Conservation (phyloP, 2,797 vertebrate genomes). For the Megalops cyprinoides region DNA sequence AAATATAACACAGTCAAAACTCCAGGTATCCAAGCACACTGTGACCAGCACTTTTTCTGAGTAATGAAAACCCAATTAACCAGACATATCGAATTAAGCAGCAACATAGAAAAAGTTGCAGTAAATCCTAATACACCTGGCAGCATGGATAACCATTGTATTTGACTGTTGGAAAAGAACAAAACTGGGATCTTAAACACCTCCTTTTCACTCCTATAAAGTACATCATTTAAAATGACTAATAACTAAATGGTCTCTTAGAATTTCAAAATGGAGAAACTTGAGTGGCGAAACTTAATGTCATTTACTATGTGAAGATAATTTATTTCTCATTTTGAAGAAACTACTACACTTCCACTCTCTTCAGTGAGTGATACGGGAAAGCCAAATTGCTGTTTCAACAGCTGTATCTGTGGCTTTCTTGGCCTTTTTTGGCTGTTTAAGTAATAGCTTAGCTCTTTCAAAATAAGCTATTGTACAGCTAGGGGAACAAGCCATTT, state of each 20-base stretch:
- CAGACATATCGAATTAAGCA: background rate
- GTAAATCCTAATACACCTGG: conserved; percentile 10
- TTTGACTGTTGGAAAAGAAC: conserved; percentile 25
- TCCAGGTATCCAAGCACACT: conserved; percentile 30
- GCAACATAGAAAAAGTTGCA: background rate
- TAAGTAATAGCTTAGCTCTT: background rate
- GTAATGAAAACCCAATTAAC: background rate
- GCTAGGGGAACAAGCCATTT: background rate
- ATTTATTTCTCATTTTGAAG: background rate
- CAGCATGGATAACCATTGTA: conserved; percentile 8
- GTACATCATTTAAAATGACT: background rate
- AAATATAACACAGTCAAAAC: conserved; percentile 25
- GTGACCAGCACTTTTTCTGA: conserved; percentile 25
- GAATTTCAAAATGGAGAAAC: conserved; percentile 3
- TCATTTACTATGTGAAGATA: background rate
- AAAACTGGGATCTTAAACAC: background rate
- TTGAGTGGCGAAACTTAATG: background rate
- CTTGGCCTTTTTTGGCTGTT: background rate
- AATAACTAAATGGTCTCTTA: background rate
- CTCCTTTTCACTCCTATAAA: conserved; percentile 12
- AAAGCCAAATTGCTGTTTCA: background rate
- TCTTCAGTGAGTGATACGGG: background rate
- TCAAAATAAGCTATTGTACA: background rate
- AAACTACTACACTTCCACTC: background rate
- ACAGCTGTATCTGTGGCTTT: background rate